These are phyloP conservation scores for Gallirallus australis DNA, from an alignment of 2,797 vertebrate genomes.

Conservation along the genomic window DNA sequence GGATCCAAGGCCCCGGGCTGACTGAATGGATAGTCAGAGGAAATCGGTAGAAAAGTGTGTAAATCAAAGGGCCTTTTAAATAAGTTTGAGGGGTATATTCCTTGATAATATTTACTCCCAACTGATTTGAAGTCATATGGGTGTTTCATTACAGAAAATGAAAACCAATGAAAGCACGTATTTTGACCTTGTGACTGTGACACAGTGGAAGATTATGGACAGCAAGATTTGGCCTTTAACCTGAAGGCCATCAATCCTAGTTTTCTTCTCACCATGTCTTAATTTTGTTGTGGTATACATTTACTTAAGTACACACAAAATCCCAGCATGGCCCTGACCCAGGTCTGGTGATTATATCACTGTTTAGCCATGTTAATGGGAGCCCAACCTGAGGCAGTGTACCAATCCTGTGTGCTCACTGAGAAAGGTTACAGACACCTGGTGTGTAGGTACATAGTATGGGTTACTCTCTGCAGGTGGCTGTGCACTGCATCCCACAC, in stretches of 20 bases:
- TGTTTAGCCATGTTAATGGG: not conserved
- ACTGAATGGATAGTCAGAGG: not conserved
- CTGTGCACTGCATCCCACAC: not conserved
- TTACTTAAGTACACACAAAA: not conserved
- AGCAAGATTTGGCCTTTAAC: not conserved
- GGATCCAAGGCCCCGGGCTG: not conserved
- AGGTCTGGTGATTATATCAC: not conserved
- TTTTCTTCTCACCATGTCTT: not conserved
- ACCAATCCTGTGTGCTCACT: not conserved
- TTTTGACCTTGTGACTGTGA: slow-evolving; percentile 3
- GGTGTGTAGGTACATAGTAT: accelerated
- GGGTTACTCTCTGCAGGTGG: not conserved
- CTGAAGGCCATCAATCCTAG: not conserved
- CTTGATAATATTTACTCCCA: not conserved
- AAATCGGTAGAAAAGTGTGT: not conserved
- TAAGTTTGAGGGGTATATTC: not conserved
- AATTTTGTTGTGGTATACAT: not conserved
- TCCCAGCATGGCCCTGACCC: not conserved
- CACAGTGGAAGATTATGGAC: not conserved
- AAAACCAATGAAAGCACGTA: not conserved
- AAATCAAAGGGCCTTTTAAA: not conserved
- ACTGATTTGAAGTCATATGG: not conserved
- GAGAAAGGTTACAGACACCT: not conserved
- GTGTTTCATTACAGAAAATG: not conserved
- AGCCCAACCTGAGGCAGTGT: not conserved